These are phyloP conservation scores for Cyrtonyx montezumae DNA, from an alignment of 2,113 vertebrate genomes.

Conservation along the genomic window DNA sequence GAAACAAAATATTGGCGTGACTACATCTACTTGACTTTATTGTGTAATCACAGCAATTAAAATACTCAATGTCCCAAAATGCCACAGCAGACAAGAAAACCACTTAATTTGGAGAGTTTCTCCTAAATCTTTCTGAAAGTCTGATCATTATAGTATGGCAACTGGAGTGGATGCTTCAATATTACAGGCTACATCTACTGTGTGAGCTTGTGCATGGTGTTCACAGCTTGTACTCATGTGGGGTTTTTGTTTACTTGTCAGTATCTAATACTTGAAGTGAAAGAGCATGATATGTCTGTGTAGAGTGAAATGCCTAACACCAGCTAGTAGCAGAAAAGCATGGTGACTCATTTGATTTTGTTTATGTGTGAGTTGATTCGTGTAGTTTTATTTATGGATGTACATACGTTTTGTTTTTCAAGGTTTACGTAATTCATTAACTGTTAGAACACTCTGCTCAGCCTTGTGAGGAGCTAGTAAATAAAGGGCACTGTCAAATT, in stretches of 20 bases:
- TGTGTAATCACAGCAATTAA: neutral
- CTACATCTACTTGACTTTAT: conserved; percentile 57
- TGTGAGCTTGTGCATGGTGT: conserved; percentile 75
- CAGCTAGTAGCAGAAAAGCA: conserved; percentile 60
- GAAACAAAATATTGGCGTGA: neutral
- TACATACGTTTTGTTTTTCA: conserved; percentile 1
- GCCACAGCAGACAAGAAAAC: conserved; percentile 7
- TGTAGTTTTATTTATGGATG: conserved; percentile 5
- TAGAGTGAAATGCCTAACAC: conserved; percentile 16
- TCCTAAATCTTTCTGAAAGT: conserved; percentile 49
- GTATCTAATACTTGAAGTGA: conserved; percentile 26
- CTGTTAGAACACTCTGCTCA: neutral
- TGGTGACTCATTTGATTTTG: conserved; percentile 54
- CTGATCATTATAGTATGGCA: conserved; percentile 39
- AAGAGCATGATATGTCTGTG: conserved; percentile 56
- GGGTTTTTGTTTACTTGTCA: neutral
- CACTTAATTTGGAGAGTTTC: neutral
- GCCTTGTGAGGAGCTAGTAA: conserved; percentile 19
- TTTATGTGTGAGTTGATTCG: conserved; percentile 53
- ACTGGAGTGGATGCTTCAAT: conserved; percentile 59
- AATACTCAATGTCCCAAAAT: conserved; percentile 32
- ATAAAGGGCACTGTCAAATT: conserved; percentile 46
- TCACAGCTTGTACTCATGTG: neutral
- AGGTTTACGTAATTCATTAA: neutral
- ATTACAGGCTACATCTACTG: conserved; percentile 48